These are phyloP conservation scores for rat (Rattus norvegicus) DNA, from an alignment of 2,113 vertebrate species.

Conservation along the genomic window DNA sequence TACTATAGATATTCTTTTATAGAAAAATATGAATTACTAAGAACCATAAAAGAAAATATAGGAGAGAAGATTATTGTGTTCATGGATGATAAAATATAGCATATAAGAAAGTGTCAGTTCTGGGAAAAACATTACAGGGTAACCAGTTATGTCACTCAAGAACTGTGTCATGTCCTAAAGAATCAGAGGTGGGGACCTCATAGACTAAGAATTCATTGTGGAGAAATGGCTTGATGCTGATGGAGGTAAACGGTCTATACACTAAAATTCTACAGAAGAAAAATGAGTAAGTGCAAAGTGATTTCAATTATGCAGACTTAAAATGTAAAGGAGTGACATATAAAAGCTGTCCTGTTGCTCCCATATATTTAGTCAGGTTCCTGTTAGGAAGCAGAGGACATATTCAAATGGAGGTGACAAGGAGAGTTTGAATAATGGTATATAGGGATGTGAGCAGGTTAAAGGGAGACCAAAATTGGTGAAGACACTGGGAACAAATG, in stretches of 20 bases:
- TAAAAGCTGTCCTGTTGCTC: background rate
- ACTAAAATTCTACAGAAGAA: background rate
- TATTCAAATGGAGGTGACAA: background rate
- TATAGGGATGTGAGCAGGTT: background rate
- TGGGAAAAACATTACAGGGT: background rate
- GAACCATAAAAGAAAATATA: background rate
- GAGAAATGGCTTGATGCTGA: background rate
- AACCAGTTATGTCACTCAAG: background rate
- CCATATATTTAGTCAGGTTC: background rate
- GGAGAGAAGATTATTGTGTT: background rate
- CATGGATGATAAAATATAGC: background rate
- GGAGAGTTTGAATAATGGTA: background rate
- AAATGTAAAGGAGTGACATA: background rate
- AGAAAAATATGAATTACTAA: background rate
- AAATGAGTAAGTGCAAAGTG: conserved; percentile 25
- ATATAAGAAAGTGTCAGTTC: background rate
- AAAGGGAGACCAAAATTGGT: background rate
- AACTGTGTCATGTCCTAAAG: background rate
- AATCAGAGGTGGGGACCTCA: background rate
- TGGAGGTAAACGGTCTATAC: no score
- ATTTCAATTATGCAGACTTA: background rate
- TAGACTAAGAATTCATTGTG: background rate
- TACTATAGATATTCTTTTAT: rapidly evolving
- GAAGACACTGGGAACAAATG: background rate
- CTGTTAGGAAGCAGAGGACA: background rate